phyloP scores from a whole-genome alignment of 2,797 vertebrate genomes.

The Falco biarmicus region DNA sequence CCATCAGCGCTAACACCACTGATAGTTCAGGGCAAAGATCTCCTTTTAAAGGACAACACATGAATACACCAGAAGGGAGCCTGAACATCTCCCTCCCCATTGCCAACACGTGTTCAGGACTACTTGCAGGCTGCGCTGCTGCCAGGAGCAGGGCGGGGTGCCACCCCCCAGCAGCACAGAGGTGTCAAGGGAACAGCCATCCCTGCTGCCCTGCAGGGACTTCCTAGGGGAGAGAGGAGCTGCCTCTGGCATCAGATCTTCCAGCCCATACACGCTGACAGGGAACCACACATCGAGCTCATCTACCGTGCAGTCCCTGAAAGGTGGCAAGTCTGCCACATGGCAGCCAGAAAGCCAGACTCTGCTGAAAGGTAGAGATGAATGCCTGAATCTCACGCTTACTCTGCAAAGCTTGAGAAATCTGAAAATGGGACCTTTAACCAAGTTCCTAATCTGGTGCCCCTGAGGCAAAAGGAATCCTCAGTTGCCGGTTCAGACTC shows the following conservation, averaged over 20 bases:
- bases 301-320: accelerated
- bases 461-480: not conserved
- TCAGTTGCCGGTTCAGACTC: not conserved
- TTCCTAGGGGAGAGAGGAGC: not conserved
- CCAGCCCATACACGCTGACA: not conserved
- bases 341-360: not conserved
- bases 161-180: not conserved
- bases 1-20: not conserved
- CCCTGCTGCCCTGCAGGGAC: not conserved
- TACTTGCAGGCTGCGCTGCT: not conserved
- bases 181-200: not conserved
- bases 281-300: not conserved
- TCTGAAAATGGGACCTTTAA: not conserved
- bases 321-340: not conserved
- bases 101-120: not conserved
- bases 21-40: not conserved
- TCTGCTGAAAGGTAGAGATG: not conserved
- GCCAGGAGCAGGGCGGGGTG: not conserved
- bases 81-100: not conserved
- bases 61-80: not conserved
- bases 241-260: no score
- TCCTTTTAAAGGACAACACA: not conserved
- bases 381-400: not conserved
- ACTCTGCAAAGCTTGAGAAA: not conserved
- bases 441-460: not conserved